Percentiles rank a stretch among this genome's conserved stretches.
phyloP scores from a whole-genome alignment of 64 coral and sea anemone genomes.

The Astreopora myriophthalma region DNA sequence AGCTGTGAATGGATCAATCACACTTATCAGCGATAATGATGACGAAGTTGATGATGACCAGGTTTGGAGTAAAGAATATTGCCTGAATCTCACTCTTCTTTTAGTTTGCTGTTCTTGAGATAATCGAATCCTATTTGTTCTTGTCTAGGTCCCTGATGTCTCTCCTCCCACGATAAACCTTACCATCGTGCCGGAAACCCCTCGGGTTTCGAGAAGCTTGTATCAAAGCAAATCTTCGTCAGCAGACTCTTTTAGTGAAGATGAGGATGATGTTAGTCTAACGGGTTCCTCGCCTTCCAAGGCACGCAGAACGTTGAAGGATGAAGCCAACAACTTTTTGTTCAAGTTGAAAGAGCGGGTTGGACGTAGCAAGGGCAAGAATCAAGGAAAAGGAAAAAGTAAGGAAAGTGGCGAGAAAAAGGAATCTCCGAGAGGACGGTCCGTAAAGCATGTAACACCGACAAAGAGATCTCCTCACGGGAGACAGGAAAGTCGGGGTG shows the following conservation, averaged over 20 bases:
- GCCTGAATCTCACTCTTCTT: no score
- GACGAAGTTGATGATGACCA: slow-evolving; percentile 5
- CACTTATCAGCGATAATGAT: slow-evolving; percentile 45
- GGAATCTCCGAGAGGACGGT: neutral
- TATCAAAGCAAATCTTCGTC: neutral
- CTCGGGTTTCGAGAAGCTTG: neutral
- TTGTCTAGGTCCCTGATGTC: neutral
- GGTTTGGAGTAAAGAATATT: no score
- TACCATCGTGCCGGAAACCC: slow-evolving; percentile 68
- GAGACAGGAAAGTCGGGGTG: neutral
- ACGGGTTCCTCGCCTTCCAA: slow-evolving; percentile 15
- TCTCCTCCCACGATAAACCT: slow-evolving; percentile 19
- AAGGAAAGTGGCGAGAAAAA: neutral
- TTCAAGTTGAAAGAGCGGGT: slow-evolving; percentile 52
- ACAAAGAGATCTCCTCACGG: neutral
- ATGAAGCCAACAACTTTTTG: slow-evolving; percentile 71
- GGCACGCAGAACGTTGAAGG: neutral
- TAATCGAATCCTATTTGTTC: no score
- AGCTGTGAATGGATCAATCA: slow-evolving; percentile 11
- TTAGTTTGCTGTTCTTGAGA: neutral
- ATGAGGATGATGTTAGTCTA: neutral
- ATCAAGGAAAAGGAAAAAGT: slow-evolving; percentile 12
- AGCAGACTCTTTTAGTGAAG: neutral
- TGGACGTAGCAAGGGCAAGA: slow-evolving; percentile 17
- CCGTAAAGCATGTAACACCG: neutral